phyloP scores from a whole-genome alignment of 2,113 vertebrate genomes.

The Cheilinus undulatus region DNA sequence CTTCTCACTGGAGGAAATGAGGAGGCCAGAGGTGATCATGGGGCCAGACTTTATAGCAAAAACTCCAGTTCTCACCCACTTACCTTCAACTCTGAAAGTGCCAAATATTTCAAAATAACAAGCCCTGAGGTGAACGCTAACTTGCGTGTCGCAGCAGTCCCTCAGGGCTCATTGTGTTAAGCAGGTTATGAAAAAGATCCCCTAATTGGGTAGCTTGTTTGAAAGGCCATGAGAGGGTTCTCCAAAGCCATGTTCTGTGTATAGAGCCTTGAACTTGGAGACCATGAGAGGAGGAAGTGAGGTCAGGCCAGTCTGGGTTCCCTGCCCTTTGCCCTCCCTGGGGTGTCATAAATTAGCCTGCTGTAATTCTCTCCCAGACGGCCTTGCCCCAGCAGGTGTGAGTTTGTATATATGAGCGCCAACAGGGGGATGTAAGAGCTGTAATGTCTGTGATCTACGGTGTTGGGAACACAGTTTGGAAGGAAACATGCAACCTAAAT shows the following conservation, averaged over 20 bases:
- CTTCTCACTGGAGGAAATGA: slow-evolving; percentile 81
- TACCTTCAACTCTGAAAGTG: slow-evolving; percentile 20
- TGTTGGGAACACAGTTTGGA: slow-evolving; percentile 78
- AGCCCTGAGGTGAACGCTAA: slow-evolving; percentile 5
- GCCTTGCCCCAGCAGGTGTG: slow-evolving; percentile 85
- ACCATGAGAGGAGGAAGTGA: slow-evolving; percentile 78
- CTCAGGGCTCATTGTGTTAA: slow-evolving; percentile 41
- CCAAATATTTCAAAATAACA: slow-evolving; percentile 20
- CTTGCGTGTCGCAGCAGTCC: slow-evolving; percentile 13
- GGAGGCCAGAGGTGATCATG: slow-evolving; percentile 74
- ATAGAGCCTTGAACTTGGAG: slow-evolving; percentile 52
- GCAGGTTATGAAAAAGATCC: slow-evolving; percentile 27
- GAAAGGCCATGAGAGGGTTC: slow-evolving; percentile 41
- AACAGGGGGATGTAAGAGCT: slow-evolving; percentile 75
- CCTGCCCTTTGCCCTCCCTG: slow-evolving; percentile 78
- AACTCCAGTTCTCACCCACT: slow-evolving; percentile 61
- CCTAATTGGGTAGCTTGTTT: slow-evolving; percentile 33
- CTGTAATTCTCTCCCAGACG: slow-evolving; percentile 81
- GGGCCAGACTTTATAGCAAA: slow-evolving; percentile 56
- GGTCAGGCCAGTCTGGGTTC: slow-evolving; percentile 79
- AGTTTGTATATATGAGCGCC: slow-evolving; percentile 83
- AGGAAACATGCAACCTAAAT: slow-evolving; percentile 85
- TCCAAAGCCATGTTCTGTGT: slow-evolving; percentile 39
- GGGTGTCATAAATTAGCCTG: slow-evolving; percentile 84
- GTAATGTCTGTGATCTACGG: slow-evolving; percentile 82